Conservation (phyloP, 2,797 vertebrate species). For the Semotilus atromaculatus region DNA sequence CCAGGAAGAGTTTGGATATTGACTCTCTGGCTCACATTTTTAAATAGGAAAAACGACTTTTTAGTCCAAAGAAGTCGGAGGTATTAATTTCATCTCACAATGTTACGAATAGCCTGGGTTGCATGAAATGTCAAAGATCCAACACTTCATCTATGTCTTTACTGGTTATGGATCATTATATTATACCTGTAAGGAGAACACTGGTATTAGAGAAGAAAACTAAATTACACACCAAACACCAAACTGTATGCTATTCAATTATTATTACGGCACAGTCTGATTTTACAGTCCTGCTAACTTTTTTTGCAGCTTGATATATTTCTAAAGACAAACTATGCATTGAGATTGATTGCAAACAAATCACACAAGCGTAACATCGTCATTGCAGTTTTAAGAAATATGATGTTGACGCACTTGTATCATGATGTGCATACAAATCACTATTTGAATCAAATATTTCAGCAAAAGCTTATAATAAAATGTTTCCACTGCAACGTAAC, state of each 20-base stretch:
- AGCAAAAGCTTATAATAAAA: neutral
- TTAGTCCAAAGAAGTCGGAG: neutral
- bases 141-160: conserved; percentile 7
- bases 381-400: neutral
- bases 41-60: neutral
- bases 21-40: conserved; percentile 33
- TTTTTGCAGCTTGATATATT: neutral
- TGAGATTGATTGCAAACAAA: neutral
- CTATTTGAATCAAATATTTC: neutral
- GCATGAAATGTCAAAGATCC: neutral
- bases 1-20: conserved; percentile 8
- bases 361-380: neutral
- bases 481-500: neutral
- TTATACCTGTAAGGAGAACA: neutral
- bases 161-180: neutral
- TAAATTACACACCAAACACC: neutral
- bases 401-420: neutral
- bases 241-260: neutral
- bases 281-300: conserved; percentile 14
- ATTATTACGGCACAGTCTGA: neutral
- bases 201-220: neutral
- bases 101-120: neutral
- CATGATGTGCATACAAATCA: neutral
- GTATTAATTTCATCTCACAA: conserved; percentile 17
- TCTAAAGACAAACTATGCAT: neutral